A percentile compares a stretch with the other conserved stretches of the same genome.
Evolutionary conservation across 2,113 vertebrate genomes (phyloP).

Genomic region (Neotoma lepida): DNA sequence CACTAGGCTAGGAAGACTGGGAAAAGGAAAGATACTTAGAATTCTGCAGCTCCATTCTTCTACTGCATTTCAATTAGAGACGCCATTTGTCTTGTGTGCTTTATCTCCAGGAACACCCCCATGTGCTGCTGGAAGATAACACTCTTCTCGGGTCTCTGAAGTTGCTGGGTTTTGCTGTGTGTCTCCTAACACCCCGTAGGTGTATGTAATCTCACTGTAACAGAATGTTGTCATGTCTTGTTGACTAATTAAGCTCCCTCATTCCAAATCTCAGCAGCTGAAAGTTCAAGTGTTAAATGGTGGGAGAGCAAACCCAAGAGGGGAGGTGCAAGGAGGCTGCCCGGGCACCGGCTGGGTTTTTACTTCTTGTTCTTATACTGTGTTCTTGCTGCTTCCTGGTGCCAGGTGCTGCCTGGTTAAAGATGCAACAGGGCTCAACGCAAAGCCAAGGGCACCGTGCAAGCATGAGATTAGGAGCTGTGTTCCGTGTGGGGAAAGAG

Average conservation of each 20-base stretch:
- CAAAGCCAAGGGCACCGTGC: neutral
- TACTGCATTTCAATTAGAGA: conserved; percentile 55
- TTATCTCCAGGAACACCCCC: conserved; percentile 72
- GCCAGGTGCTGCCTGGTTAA: neutral
- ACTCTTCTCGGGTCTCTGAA: conserved; percentile 38
- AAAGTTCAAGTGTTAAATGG: conserved; percentile 65
- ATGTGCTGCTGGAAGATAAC: conserved; percentile 70
- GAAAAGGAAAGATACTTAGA: neutral
- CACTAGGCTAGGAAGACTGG: neutral
- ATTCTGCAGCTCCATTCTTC: conserved; percentile 3
- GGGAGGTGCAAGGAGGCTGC: fast-evolving
- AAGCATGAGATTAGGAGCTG: neutral
- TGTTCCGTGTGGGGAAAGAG: fast-evolving
- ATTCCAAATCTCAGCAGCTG: conserved; percentile 67
- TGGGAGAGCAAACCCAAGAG: neutral
- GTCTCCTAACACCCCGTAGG: conserved; percentile 52
- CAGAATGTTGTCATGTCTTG: conserved; percentile 68
- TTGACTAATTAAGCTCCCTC: conserved; percentile 73
- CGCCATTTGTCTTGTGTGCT: conserved; percentile 39
- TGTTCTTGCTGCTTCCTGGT: neutral
- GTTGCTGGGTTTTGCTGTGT: conserved; percentile 36
- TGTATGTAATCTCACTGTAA: conserved; percentile 69
- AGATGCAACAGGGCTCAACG: neutral
- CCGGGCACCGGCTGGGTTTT: neutral
- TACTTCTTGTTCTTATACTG: neutral